Evolutionary conservation across 2,113 vertebrate genomes (phyloP).

Genomic region (Dipodomys stephensi): DNA sequence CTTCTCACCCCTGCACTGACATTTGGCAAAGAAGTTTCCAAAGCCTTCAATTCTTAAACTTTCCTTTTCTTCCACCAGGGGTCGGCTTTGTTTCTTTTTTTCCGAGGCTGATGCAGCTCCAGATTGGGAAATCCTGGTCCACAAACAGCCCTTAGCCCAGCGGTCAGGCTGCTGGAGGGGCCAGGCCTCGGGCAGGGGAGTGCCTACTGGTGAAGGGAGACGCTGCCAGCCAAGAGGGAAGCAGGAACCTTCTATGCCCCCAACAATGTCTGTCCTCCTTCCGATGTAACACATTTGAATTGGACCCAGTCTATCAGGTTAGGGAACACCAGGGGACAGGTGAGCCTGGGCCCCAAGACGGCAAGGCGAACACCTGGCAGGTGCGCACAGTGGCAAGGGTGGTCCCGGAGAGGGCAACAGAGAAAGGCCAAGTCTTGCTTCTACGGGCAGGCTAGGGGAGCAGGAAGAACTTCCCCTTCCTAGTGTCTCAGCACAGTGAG

Average conservation of each 20-base stretch:
- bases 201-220: no score
- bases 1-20: neutral
- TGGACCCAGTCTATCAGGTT: neutral
- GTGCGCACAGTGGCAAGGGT: accelerated
- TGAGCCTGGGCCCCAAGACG: neutral
- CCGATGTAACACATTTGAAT: neutral
- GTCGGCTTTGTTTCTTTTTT: conserved; percentile 85
- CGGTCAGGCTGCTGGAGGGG: neutral
- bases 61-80: conserved; percentile 83
- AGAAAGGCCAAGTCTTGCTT: neutral
- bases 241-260: neutral
- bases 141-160: neutral
- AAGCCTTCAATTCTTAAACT: conserved; percentile 55
- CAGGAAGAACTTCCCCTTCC: accelerated
- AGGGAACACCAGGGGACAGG: neutral
- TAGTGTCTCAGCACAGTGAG: neutral
- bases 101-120: neutral
- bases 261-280: neutral
- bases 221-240: no score
- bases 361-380: neutral
- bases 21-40: neutral
- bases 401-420: neutral
- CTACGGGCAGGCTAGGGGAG: accelerated
- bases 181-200: accelerated
- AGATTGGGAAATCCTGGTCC: neutral